phyloP scores from a whole-genome alignment of 2,888 invertebrate species.

The Chrysomela aeneicollis region DNA sequence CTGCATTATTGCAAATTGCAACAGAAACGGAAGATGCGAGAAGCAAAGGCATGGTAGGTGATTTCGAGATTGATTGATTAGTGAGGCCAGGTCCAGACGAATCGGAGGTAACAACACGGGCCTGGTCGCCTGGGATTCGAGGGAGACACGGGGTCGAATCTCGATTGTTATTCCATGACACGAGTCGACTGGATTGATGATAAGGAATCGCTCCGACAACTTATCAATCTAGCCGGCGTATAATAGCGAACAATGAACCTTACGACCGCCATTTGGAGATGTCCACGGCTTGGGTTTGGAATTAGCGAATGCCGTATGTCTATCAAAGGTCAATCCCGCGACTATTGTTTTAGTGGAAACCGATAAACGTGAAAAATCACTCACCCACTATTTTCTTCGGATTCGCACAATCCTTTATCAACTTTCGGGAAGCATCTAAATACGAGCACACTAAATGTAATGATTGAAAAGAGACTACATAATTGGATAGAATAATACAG shows the following conservation, averaged over 20 bases:
- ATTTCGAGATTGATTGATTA: conserved; percentile 60
- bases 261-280: conserved; percentile 65
- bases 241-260: conserved; percentile 65
- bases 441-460: conserved; percentile 51
- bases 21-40: conserved; percentile 47
- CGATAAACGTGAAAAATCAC: conserved; percentile 29
- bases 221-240: conserved; percentile 57
- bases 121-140: background rate
- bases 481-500: conserved; percentile 64
- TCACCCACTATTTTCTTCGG: conserved; percentile 31
- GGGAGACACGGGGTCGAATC: conserved; percentile 7
- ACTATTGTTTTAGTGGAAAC: conserved; percentile 48
- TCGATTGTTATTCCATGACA: conserved; percentile 27
- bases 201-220: conserved; percentile 52
- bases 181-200: conserved; percentile 41
- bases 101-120: conserved; percentile 3
- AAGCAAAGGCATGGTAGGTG: conserved; percentile 43
- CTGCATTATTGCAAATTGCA: conserved; percentile 31
- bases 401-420: conserved; percentile 23
- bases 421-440: conserved; percentile 41
- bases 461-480: conserved; percentile 59
- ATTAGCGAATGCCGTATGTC: conserved; percentile 53
- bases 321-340: conserved; percentile 54
- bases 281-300: conserved; percentile 63
- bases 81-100: conserved; percentile 44